Evolutionary conservation across 2,113 vertebrate genomes (phyloP).

Genomic region (Microcebus murinus): DNA sequence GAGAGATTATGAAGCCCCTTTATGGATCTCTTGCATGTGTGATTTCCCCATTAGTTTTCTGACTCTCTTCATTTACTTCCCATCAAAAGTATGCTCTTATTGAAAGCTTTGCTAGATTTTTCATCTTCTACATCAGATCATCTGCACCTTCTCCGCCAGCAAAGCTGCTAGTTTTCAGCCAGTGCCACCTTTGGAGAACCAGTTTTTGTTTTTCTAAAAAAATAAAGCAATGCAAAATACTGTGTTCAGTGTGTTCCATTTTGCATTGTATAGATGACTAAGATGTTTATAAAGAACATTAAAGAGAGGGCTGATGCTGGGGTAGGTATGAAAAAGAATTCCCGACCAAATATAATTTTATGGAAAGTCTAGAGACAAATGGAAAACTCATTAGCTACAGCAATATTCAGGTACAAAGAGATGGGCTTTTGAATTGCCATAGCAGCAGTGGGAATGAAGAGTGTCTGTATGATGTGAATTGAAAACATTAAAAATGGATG

Average conservation of each 20-base stretch:
- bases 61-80: background rate
- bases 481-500: background rate
- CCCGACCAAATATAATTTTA: background rate
- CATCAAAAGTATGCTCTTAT: background rate
- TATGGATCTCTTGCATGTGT: background rate
- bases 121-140: background rate
- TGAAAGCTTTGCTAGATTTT: background rate
- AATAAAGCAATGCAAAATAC: background rate
- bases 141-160: background rate
- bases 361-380: background rate
- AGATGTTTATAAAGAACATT: background rate
- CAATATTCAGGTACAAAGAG: background rate
- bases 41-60: background rate
- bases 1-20: background rate
- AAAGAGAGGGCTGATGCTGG: background rate
- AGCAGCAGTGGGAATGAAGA: background rate
- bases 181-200: background rate
- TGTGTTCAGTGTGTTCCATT: background rate
- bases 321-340: background rate
- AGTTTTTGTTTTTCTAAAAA: background rate
- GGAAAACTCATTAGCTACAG: background rate
- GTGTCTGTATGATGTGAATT: background rate
- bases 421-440: background rate
- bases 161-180: background rate
- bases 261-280: background rate